Conservation (phyloP, 2,888 invertebrate genomes). For the Petrolisthes manimaculis region DNA sequence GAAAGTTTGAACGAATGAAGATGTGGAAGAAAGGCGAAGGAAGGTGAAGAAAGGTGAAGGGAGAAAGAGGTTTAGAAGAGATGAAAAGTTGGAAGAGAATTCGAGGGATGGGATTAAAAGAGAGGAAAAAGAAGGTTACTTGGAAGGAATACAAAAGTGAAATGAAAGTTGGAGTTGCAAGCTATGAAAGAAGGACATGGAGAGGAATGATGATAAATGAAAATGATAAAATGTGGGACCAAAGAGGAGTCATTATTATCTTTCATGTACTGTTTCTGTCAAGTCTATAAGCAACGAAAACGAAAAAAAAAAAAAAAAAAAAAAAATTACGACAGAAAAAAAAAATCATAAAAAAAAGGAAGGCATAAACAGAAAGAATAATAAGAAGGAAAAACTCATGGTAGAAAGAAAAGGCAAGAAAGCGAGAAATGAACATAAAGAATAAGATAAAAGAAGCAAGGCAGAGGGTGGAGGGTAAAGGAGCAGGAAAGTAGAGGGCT, state of each 20-base stretch:
- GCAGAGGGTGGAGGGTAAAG: neutral
- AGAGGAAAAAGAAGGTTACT: neutral
- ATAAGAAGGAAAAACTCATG: neutral
- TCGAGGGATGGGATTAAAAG: neutral
- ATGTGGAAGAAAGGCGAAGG: neutral
- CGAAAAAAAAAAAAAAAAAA: neutral
- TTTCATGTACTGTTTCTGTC: too few species aligned
- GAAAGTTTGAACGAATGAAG: neutral
- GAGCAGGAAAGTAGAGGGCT: constrained; percentile 6
- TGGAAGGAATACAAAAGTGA: too few species aligned
- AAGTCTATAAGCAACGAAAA: neutral
- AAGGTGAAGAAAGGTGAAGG: neutral
- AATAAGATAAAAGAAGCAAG: neutral
- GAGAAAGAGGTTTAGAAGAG: constrained; percentile 3
- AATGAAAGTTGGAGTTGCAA: neutral
- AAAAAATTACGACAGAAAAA: neutral
- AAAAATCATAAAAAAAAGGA: neutral
- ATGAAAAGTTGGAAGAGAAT: neutral
- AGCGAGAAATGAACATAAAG: constrained; percentile 1
- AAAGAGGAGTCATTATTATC: too few species aligned
- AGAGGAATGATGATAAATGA: neutral
- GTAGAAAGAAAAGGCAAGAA: neutral
- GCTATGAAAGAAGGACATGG: neutral
- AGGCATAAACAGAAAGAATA: constrained; percentile 7
- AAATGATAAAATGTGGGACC: neutral